These are phyloP conservation scores for Muscina levida DNA, from an alignment of 2,888 invertebrate species.

Conservation along the genomic window DNA sequence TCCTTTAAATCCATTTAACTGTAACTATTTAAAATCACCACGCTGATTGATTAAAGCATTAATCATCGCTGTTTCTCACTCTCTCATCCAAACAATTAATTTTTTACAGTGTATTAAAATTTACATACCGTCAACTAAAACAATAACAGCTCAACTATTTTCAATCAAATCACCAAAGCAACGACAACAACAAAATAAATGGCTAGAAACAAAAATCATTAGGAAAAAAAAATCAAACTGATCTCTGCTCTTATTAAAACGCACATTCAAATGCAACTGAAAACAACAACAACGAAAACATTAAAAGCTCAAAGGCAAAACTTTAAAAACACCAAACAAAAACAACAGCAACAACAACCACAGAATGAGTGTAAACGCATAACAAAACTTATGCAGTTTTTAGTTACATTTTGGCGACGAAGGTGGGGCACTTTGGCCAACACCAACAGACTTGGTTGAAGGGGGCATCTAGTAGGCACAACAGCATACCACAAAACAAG, in stretches of 20 bases:
- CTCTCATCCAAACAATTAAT: not conserved
- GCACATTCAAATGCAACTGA: conserved; percentile 40
- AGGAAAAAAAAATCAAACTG: conserved; percentile 51
- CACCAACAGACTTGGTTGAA: too few relatives aligned
- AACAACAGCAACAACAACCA: conserved; percentile 6
- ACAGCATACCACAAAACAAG: not conserved
- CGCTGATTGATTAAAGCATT: too few relatives aligned
- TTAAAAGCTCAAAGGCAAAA: conserved; percentile 42
- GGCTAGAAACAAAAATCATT: conserved; percentile 32
- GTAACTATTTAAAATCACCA: too few relatives aligned
- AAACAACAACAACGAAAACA: too few relatives aligned
- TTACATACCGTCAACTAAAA: conserved; percentile 66
- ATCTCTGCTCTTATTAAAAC: conserved; percentile 57
- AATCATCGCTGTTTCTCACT: too few relatives aligned
- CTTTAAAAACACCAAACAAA: too few relatives aligned
- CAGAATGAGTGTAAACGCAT: conserved; percentile 31
- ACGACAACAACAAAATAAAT: conserved; percentile 41
- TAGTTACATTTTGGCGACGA: conserved; percentile 47
- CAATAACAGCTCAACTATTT: conserved; percentile 47
- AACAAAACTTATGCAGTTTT: conserved; percentile 42
- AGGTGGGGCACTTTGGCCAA: conserved; percentile 66
- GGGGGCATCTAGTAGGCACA: too few relatives aligned
- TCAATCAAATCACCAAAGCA: conserved; percentile 28
- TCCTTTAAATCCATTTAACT: too few relatives aligned
- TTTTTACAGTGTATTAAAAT: conserved; percentile 43